Evolutionary conservation across 2,113 vertebrate genomes (phyloP).

Genomic region (Centropus unirufus): DNA sequence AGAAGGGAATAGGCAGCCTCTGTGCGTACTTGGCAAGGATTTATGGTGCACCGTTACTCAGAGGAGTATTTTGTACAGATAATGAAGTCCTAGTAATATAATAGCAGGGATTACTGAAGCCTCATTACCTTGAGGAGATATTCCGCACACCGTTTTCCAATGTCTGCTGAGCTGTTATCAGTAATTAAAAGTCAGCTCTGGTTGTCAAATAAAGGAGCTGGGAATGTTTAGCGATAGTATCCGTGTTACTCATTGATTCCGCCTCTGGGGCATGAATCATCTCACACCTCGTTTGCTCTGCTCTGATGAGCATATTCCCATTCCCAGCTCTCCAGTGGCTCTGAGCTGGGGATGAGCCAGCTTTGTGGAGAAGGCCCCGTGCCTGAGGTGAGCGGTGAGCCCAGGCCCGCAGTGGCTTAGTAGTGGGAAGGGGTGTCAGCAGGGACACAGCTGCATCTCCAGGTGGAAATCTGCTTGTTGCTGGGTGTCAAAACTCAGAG

Average conservation of each 20-base stretch:
- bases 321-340: background rate
- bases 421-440: too few relatives aligned
- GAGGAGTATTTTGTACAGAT: conserved; percentile 42
- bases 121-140: conserved; percentile 61
- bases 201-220: conserved; percentile 45
- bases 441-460: background rate
- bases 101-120: conserved; percentile 57
- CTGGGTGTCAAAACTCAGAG: background rate
- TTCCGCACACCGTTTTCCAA: conserved; percentile 9
- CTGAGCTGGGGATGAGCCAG: background rate
- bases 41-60: background rate
- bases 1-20: background rate
- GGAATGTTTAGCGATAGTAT: conserved; percentile 32
- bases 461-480: background rate
- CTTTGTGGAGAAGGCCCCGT: background rate
- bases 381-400: background rate
- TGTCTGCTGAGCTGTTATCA: conserved; percentile 44
- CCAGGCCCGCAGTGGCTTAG: rapidly evolving
- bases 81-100: conserved; percentile 40
- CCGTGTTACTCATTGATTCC: conserved; percentile 57
- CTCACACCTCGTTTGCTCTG: background rate
- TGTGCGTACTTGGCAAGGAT: background rate
- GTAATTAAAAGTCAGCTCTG: conserved; percentile 64
- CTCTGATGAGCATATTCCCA: background rate
- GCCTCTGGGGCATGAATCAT: conserved; percentile 16